Percentiles rank a stretch among this genome's conserved stretches.
These are phyloP conservation scores for Indicator maculatus DNA, from an alignment of 2,113 vertebrate species.

Conservation along the genomic window DNA sequence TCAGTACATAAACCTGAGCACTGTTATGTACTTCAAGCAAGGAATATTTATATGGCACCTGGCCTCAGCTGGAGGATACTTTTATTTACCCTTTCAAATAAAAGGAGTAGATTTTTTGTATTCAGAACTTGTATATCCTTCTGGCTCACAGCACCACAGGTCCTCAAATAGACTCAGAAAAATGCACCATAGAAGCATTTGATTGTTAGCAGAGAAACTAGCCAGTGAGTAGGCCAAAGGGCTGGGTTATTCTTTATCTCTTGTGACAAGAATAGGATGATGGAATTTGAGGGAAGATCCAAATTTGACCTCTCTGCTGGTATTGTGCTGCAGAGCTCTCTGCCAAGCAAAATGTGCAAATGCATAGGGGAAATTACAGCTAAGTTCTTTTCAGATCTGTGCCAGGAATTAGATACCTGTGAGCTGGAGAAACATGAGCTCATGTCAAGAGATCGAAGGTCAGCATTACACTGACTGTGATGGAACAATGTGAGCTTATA, in stretches of 20 bases:
- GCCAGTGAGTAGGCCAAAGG: background rate
- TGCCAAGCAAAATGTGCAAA: background rate
- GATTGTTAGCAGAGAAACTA: background rate
- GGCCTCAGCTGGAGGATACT: background rate
- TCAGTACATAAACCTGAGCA: background rate
- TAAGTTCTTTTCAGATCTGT: background rate
- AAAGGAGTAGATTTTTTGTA: background rate
- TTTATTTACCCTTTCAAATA: background rate
- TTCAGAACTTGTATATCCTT: background rate
- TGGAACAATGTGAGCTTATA: background rate
- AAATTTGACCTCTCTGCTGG: background rate
- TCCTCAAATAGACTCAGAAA: background rate
- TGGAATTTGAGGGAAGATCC: background rate
- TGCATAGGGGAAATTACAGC: background rate
- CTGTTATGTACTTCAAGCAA: background rate
- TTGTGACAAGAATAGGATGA: background rate
- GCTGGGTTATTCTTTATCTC: background rate
- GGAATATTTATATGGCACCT: background rate
- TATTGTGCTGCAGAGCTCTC: background rate
- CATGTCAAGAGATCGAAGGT: background rate
- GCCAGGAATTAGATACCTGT: background rate
- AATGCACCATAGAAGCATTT: background rate
- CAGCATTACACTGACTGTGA: background rate
- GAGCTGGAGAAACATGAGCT: background rate
- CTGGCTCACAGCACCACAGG: background rate